Evolutionary conservation across 2,113 vertebrate genomes (phyloP).

Genomic region (Phasianus colchicus): DNA sequence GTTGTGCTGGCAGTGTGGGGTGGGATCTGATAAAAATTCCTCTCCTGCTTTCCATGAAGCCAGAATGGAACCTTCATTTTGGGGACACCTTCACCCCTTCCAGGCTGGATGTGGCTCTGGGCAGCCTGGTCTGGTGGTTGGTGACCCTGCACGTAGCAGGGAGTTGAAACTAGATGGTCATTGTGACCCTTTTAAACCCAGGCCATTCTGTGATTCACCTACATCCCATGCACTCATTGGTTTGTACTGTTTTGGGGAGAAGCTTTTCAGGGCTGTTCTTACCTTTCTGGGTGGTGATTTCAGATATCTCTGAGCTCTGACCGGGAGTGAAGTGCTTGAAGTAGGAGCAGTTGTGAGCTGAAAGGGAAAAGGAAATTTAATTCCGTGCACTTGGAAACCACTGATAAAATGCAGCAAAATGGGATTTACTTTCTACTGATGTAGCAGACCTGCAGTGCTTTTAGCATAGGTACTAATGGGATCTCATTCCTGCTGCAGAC

Average conservation of each 20-base stretch:
- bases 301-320: constrained; percentile 87
- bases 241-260: not conserved
- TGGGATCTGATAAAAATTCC: not conserved
- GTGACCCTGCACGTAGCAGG: too few species aligned
- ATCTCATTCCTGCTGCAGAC: not conserved
- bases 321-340: constrained; percentile 94
- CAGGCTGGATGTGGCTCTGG: too few species aligned
- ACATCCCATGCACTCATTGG: not conserved
- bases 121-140: too few species aligned
- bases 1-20: not conserved
- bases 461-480: not conserved
- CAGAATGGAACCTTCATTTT: not conserved
- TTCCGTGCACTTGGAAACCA: not conserved
- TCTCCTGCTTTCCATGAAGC: not conserved
- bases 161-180: too few species aligned
- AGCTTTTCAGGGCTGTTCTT: not conserved
- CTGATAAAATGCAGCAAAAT: not conserved
- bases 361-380: not conserved
- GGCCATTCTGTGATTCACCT: too few species aligned
- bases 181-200: too few species aligned
- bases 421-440: not conserved
- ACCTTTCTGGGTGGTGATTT: constrained; percentile 96
- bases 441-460: not conserved
- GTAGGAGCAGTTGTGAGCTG: constrained; percentile 94
- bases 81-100: not conserved